Base-by-base conservation (phyloP, 2,888 invertebrate species). In the Cataglyphis rosenhaueri region DNA sequence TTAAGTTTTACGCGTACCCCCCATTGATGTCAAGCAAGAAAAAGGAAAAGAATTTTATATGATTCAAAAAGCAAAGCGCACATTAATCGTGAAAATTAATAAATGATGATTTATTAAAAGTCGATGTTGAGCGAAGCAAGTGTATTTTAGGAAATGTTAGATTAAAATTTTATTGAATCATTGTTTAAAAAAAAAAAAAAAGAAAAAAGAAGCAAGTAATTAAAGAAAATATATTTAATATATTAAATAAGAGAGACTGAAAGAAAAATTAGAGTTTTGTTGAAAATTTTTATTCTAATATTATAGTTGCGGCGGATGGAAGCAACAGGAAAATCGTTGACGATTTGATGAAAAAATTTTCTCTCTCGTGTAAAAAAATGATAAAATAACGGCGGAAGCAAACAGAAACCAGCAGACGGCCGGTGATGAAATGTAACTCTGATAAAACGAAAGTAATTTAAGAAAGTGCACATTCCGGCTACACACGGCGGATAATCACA, bases 361-460 rank as follows among this genome's bases (percentile, higher is more conserved):
- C 32, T 70, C 25, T 29, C 41, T 59, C 57, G 12, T 12, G 18
- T 21, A 35, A 21, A 32, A 25, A 25, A 8, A 25, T 12, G 10
- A 18, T 68, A 61, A 75, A 81, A 62, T 81, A 74, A 73, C 21
- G 44, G 32, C 32, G 18, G 41, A 41, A 21, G n/a, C 32, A 55
- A 9, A 65, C 57, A 32, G n/a, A 65, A 64, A 38, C 48, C 38
- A 12, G 41, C n/a, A 57, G 70, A 12, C 41, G 35, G 38, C 12
- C 32, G 35, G 74, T 65, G 66, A 70, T 66, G 65, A 62, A 82
- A 85, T 82, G 84, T 79, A 78, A 78, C 62, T 55, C 68, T 44
- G 70, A 79, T 84, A 74, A 82, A 74, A 76, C 62, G 74, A 84
- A 82, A 82, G 84, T 85, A 85, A 85, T 85, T 85, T 84, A 68